These are phyloP conservation scores for Lagria hirta DNA, from an alignment of 2,888 invertebrate species.

Conservation along the genomic window DNA sequence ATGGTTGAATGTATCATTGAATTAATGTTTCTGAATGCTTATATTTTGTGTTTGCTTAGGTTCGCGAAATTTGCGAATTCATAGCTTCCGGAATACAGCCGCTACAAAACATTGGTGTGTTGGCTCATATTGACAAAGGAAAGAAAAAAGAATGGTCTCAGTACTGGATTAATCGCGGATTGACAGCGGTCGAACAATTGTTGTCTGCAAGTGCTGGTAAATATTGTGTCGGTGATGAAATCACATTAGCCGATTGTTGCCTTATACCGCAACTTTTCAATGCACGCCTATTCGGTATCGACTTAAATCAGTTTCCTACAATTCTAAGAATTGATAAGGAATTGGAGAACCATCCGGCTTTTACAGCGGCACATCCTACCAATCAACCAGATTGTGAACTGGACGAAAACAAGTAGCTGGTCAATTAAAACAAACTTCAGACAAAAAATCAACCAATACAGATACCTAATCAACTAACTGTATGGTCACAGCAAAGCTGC, in stretches of 20 bases:
- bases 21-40: too few species aligned
- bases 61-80: slow-evolving; percentile 84
- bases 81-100: slow-evolving; percentile 96
- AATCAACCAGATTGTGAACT: slow-evolving; percentile 95
- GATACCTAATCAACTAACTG: too few species aligned
- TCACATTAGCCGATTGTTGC: slow-evolving; percentile 93
- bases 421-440: too few species aligned
- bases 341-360: slow-evolving; percentile 84
- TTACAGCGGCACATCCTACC: slow-evolving; percentile 87
- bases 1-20: too few species aligned
- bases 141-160: slow-evolving; percentile 92
- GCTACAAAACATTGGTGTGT: slow-evolving; percentile 86
- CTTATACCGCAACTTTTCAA: slow-evolving; percentile 95
- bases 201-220: slow-evolving; percentile 83
- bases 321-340: slow-evolving; percentile 85
- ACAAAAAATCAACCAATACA: too few species aligned
- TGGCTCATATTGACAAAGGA: slow-evolving; percentile 85
- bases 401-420: slow-evolving; percentile 45
- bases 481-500: too few species aligned
- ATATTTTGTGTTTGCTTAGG: slow-evolving; percentile 48
- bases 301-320: slow-evolving; percentile 85
- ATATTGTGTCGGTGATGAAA: slow-evolving; percentile 91
- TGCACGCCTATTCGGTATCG: slow-evolving; percentile 91
- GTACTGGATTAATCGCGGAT: slow-evolving; percentile 89
- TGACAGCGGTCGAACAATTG: slow-evolving; percentile 85